phyloP scores from a whole-genome alignment of 1,140 invertebrate genomes.

The Drosophila prosaltans region DNA sequence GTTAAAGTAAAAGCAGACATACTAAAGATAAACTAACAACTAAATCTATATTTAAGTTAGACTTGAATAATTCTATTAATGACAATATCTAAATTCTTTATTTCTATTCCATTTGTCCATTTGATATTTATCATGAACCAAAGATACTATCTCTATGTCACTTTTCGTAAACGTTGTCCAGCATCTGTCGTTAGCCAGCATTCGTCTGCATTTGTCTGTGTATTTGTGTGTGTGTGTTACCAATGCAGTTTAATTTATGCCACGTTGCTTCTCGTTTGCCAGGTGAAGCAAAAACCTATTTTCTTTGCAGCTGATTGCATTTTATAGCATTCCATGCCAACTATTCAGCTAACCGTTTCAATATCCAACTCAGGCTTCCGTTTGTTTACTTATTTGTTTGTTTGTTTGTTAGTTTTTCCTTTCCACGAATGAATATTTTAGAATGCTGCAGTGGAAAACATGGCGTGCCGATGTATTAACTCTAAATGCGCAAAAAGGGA shows the following conservation, averaged over 20 bases:
- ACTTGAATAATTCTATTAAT: too few species aligned
- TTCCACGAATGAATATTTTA: conserved; percentile 68
- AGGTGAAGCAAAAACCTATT: conserved; percentile 68
- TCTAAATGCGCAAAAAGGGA: too few species aligned
- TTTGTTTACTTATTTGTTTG: conserved; percentile 38
- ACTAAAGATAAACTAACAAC: background rate
- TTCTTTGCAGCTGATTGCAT: conserved; percentile 80
- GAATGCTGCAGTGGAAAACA: conserved; percentile 38
- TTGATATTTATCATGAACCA: conserved; percentile 44
- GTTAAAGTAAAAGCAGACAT: background rate
- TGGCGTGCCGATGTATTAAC: background rate
- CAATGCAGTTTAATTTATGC: conserved; percentile 72
- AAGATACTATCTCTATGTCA: conserved; percentile 28
- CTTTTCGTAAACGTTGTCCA: conserved; percentile 14
- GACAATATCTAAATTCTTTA: too few species aligned
- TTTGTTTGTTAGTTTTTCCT: conserved; percentile 30
- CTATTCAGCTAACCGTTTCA: conserved; percentile 46
- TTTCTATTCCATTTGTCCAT: conserved; percentile 23
- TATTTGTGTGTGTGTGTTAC: conserved; percentile 34
- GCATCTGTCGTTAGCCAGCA: conserved; percentile 44
- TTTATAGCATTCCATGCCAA: conserved; percentile 64
- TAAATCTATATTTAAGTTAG: background rate
- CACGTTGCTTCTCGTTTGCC: conserved; percentile 48
- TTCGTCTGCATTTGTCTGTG: conserved; percentile 36
- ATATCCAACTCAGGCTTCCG: conserved; percentile 24